These are phyloP conservation scores for Montipora efflorescens DNA, from an alignment of 64 coral and sea anemone species.

Conservation along the genomic window DNA sequence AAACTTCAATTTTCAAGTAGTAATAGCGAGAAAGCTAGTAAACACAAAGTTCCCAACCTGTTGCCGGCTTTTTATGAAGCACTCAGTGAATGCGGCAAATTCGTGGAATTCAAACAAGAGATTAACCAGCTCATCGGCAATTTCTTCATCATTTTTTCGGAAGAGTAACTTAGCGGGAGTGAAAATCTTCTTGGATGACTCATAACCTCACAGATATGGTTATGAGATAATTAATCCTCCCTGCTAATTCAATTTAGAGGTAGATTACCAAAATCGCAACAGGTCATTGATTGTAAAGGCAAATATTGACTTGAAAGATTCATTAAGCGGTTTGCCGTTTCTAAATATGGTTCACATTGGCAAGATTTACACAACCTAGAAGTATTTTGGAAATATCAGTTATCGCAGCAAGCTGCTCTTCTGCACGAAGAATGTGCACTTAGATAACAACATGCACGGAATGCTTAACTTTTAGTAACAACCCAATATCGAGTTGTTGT, in stretches of 20 bases:
- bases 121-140: not conserved
- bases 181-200: not conserved
- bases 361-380: not conserved
- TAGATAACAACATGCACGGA: not conserved
- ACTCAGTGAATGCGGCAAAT: slow-evolving; percentile 1
- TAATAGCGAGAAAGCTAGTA: no score
- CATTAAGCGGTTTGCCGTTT: not conserved
- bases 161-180: not conserved
- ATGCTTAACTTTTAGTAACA: not conserved
- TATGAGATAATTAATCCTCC: not conserved
- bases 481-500: not conserved
- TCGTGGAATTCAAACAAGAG: not conserved
- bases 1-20: no score
- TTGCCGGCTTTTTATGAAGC: not conserved
- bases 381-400: not conserved
- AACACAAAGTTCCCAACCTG: no score
- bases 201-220: not conserved
- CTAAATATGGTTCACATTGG: not conserved
- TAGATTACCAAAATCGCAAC: not conserved
- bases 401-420: not conserved
- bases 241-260: not conserved
- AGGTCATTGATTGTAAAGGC: not conserved
- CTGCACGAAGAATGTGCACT: not conserved
- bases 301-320: not conserved
- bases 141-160: slow-evolving; percentile 26